Conservation (phyloP, 2,888 invertebrate species). For the Brachyopa scutellaris region DNA sequence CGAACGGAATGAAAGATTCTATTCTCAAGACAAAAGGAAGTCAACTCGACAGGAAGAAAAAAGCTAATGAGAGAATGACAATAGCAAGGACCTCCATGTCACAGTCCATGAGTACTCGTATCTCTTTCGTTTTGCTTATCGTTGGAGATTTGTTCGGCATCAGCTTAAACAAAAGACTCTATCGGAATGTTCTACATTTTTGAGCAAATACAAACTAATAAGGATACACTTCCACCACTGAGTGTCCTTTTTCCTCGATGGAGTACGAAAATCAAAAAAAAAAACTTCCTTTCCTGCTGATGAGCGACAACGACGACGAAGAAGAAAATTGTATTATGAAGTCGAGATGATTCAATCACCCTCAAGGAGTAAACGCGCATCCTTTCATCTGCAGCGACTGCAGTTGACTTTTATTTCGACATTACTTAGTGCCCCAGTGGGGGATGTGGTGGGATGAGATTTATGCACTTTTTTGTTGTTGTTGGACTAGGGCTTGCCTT, state of each 20-base stretch:
- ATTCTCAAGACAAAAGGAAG: conserved; percentile 41
- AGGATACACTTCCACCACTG: no score
- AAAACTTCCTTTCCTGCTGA: conserved; percentile 11
- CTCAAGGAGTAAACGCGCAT: conserved; percentile 62
- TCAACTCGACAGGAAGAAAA: conserved; percentile 7
- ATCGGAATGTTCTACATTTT: conserved; percentile 19
- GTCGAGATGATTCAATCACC: conserved; percentile 71
- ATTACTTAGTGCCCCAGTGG: conserved; percentile 60
- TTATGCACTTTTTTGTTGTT: conserved; percentile 39
- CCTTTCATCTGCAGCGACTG: conserved; percentile 63
- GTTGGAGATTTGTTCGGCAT: background rate
- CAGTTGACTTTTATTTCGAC: conserved; percentile 69
- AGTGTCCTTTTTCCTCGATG: background rate
- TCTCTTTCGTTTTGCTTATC: conserved; percentile 9
- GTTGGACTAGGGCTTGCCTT: conserved; percentile 6
- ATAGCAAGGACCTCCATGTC: background rate
- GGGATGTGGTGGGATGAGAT: conserved; percentile 42
- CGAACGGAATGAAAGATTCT: conserved; percentile 6
- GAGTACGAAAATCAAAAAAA: no score
- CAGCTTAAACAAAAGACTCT: background rate
- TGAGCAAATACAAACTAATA: no score
- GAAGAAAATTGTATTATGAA: conserved; percentile 69
- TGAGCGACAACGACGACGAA: no score
- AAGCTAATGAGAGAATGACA: conserved; percentile 25
- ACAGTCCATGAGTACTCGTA: background rate